These are phyloP conservation scores for Biston betularia DNA, from an alignment of 2,888 invertebrate species.

Conservation along the genomic window DNA sequence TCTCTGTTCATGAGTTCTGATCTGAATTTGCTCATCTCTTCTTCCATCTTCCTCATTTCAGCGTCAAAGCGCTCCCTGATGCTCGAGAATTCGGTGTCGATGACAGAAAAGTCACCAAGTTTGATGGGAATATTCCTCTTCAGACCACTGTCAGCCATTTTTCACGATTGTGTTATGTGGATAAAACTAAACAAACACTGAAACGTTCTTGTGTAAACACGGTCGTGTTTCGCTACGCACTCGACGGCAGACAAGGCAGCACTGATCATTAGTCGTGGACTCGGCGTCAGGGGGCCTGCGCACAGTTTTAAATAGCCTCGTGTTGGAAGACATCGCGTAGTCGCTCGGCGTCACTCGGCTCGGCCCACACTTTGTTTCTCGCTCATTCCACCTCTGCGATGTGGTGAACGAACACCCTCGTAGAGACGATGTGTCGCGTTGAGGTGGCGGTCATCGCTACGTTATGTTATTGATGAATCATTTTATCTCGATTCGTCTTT, in stretches of 20 bases:
- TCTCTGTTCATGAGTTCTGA: constrained; percentile 97
- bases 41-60: constrained; percentile 99
- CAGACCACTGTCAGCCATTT: constrained; percentile 94
- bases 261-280: constrained; percentile 85
- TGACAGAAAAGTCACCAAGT: constrained; percentile 97
- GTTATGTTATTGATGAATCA: constrained; percentile 79
- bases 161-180: constrained; percentile 66
- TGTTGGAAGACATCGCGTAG: constrained; percentile 72
- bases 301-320: constrained; percentile 86
- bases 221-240: constrained; percentile 75
- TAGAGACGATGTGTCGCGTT: constrained; percentile 48
- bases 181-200: constrained; percentile 84
- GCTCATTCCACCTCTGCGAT: constrained; percentile 79
- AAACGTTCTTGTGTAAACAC: constrained; percentile 80
- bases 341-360: constrained; percentile 77
- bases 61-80: constrained; percentile 98
- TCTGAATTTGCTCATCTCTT: constrained; percentile 98
- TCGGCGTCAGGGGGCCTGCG: constrained; percentile 85
- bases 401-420: constrained; percentile 43
- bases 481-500: constrained; percentile 70
- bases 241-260: constrained; percentile 79
- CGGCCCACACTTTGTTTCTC: constrained; percentile 84
- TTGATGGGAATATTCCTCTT: constrained; percentile 97
- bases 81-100: constrained; percentile 98
- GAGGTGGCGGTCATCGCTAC: constrained; percentile 58